Percentiles rank a stretch among this genome's conserved stretches.
Conservation (phyloP, 2,113 vertebrate genomes). For the Erythrocercus mccallii region DNA sequence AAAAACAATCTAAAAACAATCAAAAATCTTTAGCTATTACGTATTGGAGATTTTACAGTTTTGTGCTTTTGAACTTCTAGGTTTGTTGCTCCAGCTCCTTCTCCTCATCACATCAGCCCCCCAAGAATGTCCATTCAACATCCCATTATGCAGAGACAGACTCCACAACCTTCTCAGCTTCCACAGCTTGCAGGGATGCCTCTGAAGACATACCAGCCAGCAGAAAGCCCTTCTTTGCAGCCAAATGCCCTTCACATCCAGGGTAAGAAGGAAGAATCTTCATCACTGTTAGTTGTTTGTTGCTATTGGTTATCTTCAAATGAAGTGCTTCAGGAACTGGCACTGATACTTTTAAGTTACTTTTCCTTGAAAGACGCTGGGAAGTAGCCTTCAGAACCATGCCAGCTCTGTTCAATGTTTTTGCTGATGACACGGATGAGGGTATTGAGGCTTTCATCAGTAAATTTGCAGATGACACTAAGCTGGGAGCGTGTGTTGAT, state of each 20-base stretch:
- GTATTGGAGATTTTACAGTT: neutral
- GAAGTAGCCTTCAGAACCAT: neutral
- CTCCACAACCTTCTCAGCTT: conserved; percentile 59
- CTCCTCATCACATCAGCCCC: conserved; percentile 78
- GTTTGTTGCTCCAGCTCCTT: conserved; percentile 74
- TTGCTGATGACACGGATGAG: too few relatives aligned
- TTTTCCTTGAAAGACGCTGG: neutral
- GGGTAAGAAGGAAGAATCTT: conserved; percentile 63
- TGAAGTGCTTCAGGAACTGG: neutral
- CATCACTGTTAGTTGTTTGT: neutral
- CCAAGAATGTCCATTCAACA: conserved; percentile 63
- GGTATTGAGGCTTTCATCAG: too few relatives aligned
- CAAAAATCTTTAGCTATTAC: neutral
- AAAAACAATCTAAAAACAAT: neutral
- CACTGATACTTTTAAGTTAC: neutral
- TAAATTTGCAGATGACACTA: neutral
- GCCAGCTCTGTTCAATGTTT: neutral
- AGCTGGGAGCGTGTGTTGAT: too few relatives aligned
- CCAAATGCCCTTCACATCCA: conserved; percentile 73
- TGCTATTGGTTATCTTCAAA: neutral
- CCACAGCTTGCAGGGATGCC: conserved; percentile 62
- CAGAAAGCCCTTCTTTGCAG: conserved; percentile 64
- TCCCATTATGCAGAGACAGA: conserved; percentile 65
- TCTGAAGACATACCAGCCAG: conserved; percentile 68
- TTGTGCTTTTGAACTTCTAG: conserved; percentile 65